Evolutionary conservation across 2,888 invertebrate genomes (phyloP), one percentile per base, ranked within the genome.

Genomic region (Nemoura dubitans): DNA sequence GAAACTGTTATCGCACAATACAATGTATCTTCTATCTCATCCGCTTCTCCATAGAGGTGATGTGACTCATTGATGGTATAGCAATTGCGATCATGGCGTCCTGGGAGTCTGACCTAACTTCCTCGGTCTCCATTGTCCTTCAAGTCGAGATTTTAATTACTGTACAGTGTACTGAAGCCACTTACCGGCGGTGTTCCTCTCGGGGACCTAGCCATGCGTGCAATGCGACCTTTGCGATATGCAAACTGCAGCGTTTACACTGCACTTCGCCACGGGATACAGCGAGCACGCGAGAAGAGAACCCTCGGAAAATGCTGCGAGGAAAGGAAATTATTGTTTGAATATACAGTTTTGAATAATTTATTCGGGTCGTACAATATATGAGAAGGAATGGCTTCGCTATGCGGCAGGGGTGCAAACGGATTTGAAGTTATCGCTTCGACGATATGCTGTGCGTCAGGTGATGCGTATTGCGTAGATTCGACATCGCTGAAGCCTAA

Each of bases 61-160:
- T 59, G 36, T 36, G 59, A 21, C 59, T 10, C 59, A 59, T 59
- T 21, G 59, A 21, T 59, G 59, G 3, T 59, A 14, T 59, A 59
- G 21, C 21, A 21, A 36, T 21, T 59, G 59, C 21, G 14, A 59
- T 59, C 59, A 21, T 21, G 14, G 21, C 59, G 59, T 59, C 59
- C 14, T 59, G 16, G 21, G 59, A 21, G 59, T 3, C 59, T 59
- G 59, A 59, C 59, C 59, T 59, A 59, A 59, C 59, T 59, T 59
- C 59, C 59, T 59, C 21, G 14, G 59, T 16, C 59, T 7, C 59
- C 59, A 59, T 59, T 59, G 59, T 59, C 59, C 59, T 59, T 59
- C 59, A 59, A 59, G 59, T 59, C 21, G 59, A 59, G 59, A 59
- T 59, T 59, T 59, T 59, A 59, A 59, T 59, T 59, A 59, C 59